Percentiles rank a stretch among this genome's conserved stretches.
Evolutionary conservation across 2,113 vertebrate species (phyloP).

Genomic region (Bucco capensis): DNA sequence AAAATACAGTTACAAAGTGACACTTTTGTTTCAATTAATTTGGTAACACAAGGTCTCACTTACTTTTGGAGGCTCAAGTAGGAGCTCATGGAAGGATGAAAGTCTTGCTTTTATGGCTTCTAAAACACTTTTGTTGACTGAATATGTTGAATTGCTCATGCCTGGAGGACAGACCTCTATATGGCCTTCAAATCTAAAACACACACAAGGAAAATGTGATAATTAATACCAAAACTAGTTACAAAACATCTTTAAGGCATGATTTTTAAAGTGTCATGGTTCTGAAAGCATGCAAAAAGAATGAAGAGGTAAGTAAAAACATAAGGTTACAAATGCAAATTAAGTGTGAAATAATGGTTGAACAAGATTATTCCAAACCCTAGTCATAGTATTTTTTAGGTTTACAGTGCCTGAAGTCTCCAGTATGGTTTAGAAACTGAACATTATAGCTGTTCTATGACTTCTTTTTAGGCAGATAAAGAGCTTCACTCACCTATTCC

Average conservation of each 20-base stretch:
- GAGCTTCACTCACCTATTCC: neutral
- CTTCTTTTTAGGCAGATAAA: neutral
- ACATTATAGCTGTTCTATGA: neutral
- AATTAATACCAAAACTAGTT: neutral
- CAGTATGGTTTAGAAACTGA: neutral
- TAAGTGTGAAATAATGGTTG: neutral
- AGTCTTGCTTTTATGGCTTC: conserved; percentile 93
- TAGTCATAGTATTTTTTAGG: neutral
- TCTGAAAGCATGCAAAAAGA: neutral
- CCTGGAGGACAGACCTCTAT: conserved; percentile 92
- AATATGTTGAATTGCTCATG: conserved; percentile 89
- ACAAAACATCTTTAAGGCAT: neutral
- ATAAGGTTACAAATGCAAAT: neutral
- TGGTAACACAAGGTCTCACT: neutral
- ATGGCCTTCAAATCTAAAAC: conserved; percentile 91
- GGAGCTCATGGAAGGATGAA: conserved; percentile 92
- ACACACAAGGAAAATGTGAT: neutral
- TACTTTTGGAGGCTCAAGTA: conserved; percentile 97
- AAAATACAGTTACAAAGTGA: neutral
- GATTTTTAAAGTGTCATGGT: neutral
- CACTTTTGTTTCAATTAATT: neutral
- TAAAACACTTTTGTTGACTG: conserved; percentile 92
- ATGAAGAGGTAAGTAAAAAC: neutral
- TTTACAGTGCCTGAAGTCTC: neutral
- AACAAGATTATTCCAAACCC: neutral